These are phyloP conservation scores for Anthopleura sola DNA, from an alignment of 64 coral and sea anemone genomes.

Conservation along the genomic window DNA sequence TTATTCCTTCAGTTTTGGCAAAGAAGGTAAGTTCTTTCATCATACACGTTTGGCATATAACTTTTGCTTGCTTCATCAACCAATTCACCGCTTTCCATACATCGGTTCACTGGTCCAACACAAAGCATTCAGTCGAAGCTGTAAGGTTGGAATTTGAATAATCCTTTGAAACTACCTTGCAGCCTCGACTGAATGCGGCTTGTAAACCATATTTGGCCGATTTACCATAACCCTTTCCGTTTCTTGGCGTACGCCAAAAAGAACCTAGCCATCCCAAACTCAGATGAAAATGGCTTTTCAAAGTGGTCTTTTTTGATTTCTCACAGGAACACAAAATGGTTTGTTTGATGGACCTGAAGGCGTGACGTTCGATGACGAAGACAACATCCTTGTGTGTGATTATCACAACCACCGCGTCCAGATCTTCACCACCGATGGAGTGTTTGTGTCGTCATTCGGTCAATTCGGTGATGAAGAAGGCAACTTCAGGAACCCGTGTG, in stretches of 20 bases:
- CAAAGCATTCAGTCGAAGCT: too few relatives aligned
- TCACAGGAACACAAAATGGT: slow-evolving; percentile 69
- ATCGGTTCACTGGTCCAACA: too few relatives aligned
- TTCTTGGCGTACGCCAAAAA: too few relatives aligned
- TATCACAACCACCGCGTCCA: slow-evolving; percentile 90
- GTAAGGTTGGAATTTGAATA: too few relatives aligned
- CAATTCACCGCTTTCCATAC: too few relatives aligned
- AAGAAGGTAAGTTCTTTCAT: slow-evolving; percentile 64
- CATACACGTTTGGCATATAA: background rate
- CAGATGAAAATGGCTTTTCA: too few relatives aligned
- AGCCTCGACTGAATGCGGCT: too few relatives aligned
- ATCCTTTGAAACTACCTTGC: too few relatives aligned
- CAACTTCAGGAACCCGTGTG: slow-evolving; percentile 85
- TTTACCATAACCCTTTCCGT: too few relatives aligned
- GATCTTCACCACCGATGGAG: slow-evolving; percentile 62
- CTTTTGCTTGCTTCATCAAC: background rate
- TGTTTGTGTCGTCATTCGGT: slow-evolving; percentile 73
- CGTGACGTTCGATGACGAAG: slow-evolving; percentile 82
- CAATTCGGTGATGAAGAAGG: slow-evolving; percentile 80
- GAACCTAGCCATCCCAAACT: too few relatives aligned
- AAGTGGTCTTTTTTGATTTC: background rate
- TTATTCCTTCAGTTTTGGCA: slow-evolving; percentile 77
- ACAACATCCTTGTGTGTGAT: slow-evolving; percentile 85
- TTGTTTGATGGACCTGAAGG: slow-evolving; percentile 96
- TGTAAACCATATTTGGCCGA: too few relatives aligned